A percentile compares a stretch with the other conserved stretches of the same genome.
Evolutionary conservation across 2,113 vertebrate species (phyloP).

Genomic region (Campylomormyrus tamandua): DNA sequence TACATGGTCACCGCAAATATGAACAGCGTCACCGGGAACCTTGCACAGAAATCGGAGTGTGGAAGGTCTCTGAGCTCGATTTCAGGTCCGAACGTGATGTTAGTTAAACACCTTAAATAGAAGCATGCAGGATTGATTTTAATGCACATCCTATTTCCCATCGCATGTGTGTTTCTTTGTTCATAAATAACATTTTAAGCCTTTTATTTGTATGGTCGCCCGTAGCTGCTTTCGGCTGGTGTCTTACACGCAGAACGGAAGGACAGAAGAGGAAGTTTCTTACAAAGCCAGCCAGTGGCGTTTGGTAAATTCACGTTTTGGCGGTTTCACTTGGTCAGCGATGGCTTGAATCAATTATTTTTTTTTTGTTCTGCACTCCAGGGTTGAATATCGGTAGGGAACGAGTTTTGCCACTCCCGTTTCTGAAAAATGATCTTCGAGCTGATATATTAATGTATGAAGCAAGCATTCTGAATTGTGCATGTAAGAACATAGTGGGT

Average conservation of each 20-base stretch:
- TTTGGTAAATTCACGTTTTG: not conserved
- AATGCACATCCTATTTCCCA: not conserved
- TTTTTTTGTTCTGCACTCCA: not conserved
- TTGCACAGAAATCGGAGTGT: not conserved
- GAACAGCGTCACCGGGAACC: not conserved
- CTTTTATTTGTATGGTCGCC: not conserved
- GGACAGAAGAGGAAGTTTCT: not conserved
- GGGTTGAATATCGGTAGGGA: not conserved
- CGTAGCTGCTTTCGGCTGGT: not conserved
- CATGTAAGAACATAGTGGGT: not conserved
- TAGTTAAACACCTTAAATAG: not conserved
- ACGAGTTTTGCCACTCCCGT: not conserved
- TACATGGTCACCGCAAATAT: not conserved
- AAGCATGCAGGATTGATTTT: not conserved
- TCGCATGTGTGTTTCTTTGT: not conserved
- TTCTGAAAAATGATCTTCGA: not conserved
- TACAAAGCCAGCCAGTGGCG: not conserved
- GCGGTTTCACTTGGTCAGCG: not conserved
- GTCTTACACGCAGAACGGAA: not conserved
- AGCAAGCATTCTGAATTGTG: not conserved
- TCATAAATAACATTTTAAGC: not conserved
- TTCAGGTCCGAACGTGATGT: not conserved
- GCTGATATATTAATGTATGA: not conserved
- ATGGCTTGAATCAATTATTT: not conserved
- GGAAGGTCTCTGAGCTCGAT: not conserved